Evolutionary conservation across 2,797 vertebrate species (phyloP).

Genomic region (Liparis tanakae): DNA sequence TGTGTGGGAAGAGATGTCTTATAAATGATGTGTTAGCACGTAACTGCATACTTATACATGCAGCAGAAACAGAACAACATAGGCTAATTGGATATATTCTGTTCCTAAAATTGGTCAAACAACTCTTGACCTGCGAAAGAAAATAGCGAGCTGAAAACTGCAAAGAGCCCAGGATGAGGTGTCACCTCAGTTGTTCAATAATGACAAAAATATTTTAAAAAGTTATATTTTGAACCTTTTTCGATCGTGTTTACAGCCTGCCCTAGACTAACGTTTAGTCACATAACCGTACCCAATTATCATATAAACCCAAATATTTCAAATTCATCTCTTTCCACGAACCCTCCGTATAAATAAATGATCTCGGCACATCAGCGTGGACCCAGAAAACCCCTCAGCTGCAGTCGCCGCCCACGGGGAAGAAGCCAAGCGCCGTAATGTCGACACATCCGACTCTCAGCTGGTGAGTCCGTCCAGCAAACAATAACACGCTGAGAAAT

Average conservation of each 20-base stretch:
- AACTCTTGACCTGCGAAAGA: not conserved
- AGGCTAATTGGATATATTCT: not conserved
- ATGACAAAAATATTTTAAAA: not conserved
- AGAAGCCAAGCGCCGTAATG: slow-evolving; percentile 64
- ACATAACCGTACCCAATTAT: not conserved
- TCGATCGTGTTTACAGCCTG: not conserved
- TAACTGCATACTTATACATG: not conserved
- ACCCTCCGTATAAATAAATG: slow-evolving; percentile 48
- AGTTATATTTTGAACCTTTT: not conserved
- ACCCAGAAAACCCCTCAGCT: slow-evolving; percentile 53
- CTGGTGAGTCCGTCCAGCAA: slow-evolving; percentile 47
- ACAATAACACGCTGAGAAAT: slow-evolving; percentile 50
- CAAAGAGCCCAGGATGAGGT: not conserved
- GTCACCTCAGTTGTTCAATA: not conserved
- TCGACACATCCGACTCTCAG: slow-evolving; percentile 68
- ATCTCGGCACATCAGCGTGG: slow-evolving; percentile 40
- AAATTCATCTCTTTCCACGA: slow-evolving; percentile 10
- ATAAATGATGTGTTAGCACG: not conserved
- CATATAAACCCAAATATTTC: not conserved
- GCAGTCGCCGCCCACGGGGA: slow-evolving; percentile 53
- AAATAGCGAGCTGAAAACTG: not conserved
- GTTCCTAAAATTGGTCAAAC: not conserved
- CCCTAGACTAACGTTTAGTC: not conserved
- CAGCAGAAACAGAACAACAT: not conserved
- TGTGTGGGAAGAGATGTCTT: not conserved